Evolutionary conservation across 2,113 vertebrate genomes (phyloP).

Genomic region (Vulpes lagopus): DNA sequence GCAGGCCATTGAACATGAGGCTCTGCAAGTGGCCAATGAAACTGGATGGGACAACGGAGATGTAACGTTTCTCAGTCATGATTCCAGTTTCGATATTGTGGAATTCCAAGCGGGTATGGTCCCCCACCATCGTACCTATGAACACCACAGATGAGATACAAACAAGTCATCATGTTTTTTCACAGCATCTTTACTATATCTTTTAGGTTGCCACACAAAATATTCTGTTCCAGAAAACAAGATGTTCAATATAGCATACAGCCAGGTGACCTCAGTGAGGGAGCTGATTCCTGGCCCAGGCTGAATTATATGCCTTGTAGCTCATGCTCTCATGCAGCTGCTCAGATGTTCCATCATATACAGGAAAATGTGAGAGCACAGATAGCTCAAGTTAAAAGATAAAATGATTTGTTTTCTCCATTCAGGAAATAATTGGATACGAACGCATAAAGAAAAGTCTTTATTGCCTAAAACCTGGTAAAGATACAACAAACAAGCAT

Average conservation of each 20-base stretch:
- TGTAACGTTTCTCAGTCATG: constrained; percentile 98
- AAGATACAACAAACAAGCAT: not conserved
- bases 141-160: constrained; percentile 21
- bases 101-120: constrained; percentile 99
- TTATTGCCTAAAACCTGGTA: not conserved
- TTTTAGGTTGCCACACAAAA: not conserved
- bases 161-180: not conserved
- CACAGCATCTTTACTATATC: not conserved
- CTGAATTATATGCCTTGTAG: accelerated
- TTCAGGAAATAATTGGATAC: not conserved
- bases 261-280: not conserved
- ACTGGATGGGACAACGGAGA: constrained; percentile 96
- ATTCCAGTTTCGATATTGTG: constrained; percentile 99
- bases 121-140: constrained; percentile 98
- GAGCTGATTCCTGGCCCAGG: not conserved
- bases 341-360: not conserved
- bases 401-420: not conserved
- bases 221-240: not conserved
- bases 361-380: not conserved
- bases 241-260: not conserved
- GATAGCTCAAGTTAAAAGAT: not conserved
- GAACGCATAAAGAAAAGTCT: not conserved
- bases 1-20: constrained; percentile 97
- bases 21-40: constrained; percentile 99
- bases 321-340: accelerated